phyloP scores from a whole-genome alignment of 2,888 invertebrate genomes.

The Craniophora ligustri region DNA sequence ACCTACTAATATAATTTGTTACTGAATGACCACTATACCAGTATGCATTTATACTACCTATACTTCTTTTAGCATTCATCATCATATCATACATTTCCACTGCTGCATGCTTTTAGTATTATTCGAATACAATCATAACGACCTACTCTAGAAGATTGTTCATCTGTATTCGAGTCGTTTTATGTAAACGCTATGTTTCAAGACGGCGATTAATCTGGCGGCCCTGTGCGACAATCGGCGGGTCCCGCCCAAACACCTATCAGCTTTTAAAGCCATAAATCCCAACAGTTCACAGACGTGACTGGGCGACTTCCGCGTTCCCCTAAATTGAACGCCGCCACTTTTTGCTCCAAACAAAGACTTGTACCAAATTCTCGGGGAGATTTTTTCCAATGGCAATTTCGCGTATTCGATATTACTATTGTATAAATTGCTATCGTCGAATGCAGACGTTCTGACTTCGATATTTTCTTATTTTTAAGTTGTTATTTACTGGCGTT shows the following conservation, averaged over 20 bases:
- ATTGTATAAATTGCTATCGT: slow-evolving; percentile 44
- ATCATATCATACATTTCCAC: too few relatives aligned
- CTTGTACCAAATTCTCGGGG: slow-evolving; percentile 26
- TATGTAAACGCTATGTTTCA: too few relatives aligned
- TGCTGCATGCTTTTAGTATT: too few relatives aligned
- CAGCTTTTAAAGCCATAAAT: slow-evolving; percentile 56
- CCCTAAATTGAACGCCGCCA: slow-evolving; percentile 53
- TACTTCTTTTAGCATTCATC: too few relatives aligned
- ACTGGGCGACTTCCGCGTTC: slow-evolving; percentile 52
- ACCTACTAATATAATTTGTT: too few relatives aligned
- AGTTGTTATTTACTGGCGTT: slow-evolving; percentile 18
- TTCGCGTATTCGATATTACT: slow-evolving; percentile 44
- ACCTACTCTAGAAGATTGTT: too few relatives aligned
- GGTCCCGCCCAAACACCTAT: slow-evolving; percentile 29
- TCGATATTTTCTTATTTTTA: slow-evolving; percentile 22
- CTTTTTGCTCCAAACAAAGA: slow-evolving; percentile 48
- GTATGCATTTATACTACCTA: too few relatives aligned
- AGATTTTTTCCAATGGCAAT: slow-evolving; percentile 40
- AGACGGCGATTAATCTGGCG: not conserved
- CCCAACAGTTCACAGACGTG: slow-evolving; percentile 50
- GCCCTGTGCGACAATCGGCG: not conserved
- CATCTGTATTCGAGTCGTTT: too few relatives aligned
- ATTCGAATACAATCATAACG: too few relatives aligned
- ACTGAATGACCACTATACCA: too few relatives aligned
- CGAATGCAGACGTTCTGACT: slow-evolving; percentile 39